These are phyloP conservation scores for Luehdorfia chinensis DNA, from an alignment of 1,140 invertebrate genomes.

Conservation along the genomic window DNA sequence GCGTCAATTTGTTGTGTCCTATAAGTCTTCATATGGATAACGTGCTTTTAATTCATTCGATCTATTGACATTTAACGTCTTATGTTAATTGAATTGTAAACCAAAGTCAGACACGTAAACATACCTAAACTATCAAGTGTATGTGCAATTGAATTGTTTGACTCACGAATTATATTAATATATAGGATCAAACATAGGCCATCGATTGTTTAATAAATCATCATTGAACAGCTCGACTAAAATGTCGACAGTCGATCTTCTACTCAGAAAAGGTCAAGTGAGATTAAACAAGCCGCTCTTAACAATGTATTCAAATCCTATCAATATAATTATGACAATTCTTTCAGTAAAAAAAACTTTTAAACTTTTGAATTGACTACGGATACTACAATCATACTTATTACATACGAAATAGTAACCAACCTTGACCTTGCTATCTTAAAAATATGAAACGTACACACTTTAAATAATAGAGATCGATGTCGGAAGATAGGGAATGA, in stretches of 20 bases:
- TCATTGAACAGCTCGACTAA: conserved; percentile 23
- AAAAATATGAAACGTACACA: conserved; percentile 5
- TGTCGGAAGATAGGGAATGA: conserved; percentile 39
- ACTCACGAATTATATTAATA: conserved; percentile 7
- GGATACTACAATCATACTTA: no score
- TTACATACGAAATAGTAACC: no score
- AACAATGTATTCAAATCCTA: conserved; percentile 29
- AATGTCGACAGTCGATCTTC: conserved; percentile 22
- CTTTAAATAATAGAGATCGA: conserved; percentile 36
- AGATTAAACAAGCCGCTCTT: conserved; percentile 27
- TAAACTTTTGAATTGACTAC: no score
- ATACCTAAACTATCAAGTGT: neutral
- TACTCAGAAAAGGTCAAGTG: conserved; percentile 26
- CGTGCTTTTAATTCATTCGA: conserved; percentile 3
- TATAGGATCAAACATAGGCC: conserved; percentile 1
- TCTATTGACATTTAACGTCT: conserved; percentile 11
- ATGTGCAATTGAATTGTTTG: conserved; percentile 6
- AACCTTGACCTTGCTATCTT: conserved; percentile 22
- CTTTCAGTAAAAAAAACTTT: conserved; percentile 9
- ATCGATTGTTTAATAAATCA: conserved; percentile 23
- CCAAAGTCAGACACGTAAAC: conserved; percentile 1
- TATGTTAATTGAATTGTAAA: conserved; percentile 19
- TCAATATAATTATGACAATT: neutral
- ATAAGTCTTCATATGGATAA: no score
- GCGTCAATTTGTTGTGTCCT: no score